A percentile compares a stretch with the other conserved stretches of the same genome.
Evolutionary conservation across 2,888 invertebrate genomes (phyloP).

Genomic region (Drosophila aldrichi): DNA sequence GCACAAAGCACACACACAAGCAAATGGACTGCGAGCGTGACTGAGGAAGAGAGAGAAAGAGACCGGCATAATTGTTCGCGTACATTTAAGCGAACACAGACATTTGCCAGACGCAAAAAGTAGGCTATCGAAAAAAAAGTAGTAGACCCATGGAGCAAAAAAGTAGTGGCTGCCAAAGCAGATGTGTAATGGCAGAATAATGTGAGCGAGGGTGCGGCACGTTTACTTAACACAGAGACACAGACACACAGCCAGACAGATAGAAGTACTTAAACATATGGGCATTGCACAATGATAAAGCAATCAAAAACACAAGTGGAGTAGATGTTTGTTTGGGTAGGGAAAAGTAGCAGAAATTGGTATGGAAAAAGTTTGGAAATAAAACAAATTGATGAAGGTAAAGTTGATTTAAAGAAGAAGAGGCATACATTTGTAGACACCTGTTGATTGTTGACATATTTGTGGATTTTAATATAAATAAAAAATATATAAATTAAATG

Average conservation of each 20-base stretch:
- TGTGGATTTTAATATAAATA: too few species aligned
- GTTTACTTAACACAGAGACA: slow-evolving; percentile 39
- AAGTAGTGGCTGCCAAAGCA: slow-evolving; percentile 47
- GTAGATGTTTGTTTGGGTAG: neutral
- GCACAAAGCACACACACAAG: slow-evolving; percentile 20
- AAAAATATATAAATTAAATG: too few species aligned
- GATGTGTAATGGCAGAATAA: slow-evolving; percentile 72
- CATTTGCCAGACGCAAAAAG: slow-evolving; percentile 60
- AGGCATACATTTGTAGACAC: neutral
- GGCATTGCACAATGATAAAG: slow-evolving; percentile 27
- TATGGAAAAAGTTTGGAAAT: neutral
- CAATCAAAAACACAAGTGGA: slow-evolving; percentile 3
- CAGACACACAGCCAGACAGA: slow-evolving; percentile 28
- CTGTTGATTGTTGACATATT: slow-evolving; percentile 17
- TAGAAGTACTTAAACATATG: slow-evolving; percentile 30
- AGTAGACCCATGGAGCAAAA: slow-evolving; percentile 57
- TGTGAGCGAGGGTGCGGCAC: slow-evolving; percentile 44
- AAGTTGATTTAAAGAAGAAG: slow-evolving; percentile 8
- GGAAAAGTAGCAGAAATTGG: neutral
- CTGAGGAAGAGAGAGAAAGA: slow-evolving; percentile 18
- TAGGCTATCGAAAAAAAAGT: slow-evolving; percentile 53
- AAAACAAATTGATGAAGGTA: slow-evolving; percentile 2
- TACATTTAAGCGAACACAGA: slow-evolving; percentile 63
- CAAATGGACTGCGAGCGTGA: slow-evolving; percentile 3
- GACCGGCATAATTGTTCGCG: slow-evolving; percentile 68